phyloP scores from a whole-genome alignment of 2,797 vertebrate genomes.

The Coregonus suidteri region DNA sequence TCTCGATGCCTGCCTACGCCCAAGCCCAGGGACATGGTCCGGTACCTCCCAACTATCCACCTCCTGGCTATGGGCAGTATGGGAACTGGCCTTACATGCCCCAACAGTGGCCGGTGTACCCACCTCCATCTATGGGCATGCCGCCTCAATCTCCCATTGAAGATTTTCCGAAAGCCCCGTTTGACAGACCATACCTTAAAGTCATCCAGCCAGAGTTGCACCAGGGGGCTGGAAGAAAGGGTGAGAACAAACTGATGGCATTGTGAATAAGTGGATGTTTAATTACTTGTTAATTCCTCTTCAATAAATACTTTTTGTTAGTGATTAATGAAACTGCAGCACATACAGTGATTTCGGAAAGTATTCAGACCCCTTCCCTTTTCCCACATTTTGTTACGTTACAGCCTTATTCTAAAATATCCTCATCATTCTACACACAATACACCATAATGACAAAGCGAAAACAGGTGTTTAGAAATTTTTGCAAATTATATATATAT shows the following conservation, averaged over 20 bases:
- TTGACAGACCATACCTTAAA: constrained; percentile 78
- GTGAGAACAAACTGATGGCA: constrained; percentile 41
- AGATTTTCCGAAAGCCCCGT: constrained; percentile 50
- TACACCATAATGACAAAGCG: too few relatives aligned
- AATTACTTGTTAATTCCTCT: neutral
- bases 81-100: constrained; percentile 88
- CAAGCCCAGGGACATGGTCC: constrained; percentile 53
- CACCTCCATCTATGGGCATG: constrained; percentile 73
- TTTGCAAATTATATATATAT: too few relatives aligned
- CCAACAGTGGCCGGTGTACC: constrained; percentile 88
- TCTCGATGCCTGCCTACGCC: constrained; percentile 37
- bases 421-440: too few relatives aligned
- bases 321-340: neutral
- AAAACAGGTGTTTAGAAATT: too few relatives aligned
- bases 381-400: too few relatives aligned
- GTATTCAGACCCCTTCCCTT: too few relatives aligned
- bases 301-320: too few relatives aligned
- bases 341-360: neutral
- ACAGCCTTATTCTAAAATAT: too few relatives aligned
- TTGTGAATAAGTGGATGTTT: neutral
- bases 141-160: constrained; percentile 65
- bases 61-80: constrained; percentile 84
- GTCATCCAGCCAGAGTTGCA: constrained; percentile 68
- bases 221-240: constrained; percentile 65
- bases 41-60: constrained; percentile 71